Evolutionary conservation across 23 tunicate genomes (phyloP).

Genomic region (Botrylloides violaceus): DNA sequence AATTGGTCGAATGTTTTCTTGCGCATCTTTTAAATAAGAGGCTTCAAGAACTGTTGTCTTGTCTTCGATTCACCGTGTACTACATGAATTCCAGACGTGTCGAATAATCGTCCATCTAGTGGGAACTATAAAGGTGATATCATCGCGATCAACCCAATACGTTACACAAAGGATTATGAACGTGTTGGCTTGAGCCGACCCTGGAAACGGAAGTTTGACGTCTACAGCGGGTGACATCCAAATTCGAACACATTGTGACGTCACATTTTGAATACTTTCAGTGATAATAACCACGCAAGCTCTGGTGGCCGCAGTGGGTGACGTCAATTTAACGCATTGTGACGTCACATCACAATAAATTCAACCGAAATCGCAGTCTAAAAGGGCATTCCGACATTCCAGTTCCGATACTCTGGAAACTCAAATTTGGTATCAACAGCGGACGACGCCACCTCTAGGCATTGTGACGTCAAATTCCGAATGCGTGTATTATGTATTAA

Average conservation of each 20-base stretch:
- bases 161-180: not conserved
- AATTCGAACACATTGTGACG: not conserved
- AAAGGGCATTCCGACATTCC: no score
- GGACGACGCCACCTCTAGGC: not conserved
- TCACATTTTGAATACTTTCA: no score
- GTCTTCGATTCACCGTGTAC: conserved; percentile 18
- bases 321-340: conserved; percentile 2
- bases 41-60: conserved; percentile 7
- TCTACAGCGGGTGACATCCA: not conserved
- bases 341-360: conserved; percentile 4
- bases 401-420: no score
- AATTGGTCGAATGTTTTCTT: conserved; percentile 3
- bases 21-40: not conserved
- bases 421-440: no score
- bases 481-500: not conserved
- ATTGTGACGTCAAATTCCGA: conserved; percentile 5
- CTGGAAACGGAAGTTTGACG: conserved; percentile 12
- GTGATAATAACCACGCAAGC: no score
- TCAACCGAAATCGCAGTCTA: not conserved
- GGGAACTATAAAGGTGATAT: conserved; percentile 12
- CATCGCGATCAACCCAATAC: conserved; percentile 2
- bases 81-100: conserved; percentile 21
- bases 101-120: conserved; percentile 13
- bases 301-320: no score
- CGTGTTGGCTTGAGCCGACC: conserved; percentile 7